These are phyloP conservation scores for Thera britannica DNA, from an alignment of 2,888 invertebrate species.

Conservation along the genomic window DNA sequence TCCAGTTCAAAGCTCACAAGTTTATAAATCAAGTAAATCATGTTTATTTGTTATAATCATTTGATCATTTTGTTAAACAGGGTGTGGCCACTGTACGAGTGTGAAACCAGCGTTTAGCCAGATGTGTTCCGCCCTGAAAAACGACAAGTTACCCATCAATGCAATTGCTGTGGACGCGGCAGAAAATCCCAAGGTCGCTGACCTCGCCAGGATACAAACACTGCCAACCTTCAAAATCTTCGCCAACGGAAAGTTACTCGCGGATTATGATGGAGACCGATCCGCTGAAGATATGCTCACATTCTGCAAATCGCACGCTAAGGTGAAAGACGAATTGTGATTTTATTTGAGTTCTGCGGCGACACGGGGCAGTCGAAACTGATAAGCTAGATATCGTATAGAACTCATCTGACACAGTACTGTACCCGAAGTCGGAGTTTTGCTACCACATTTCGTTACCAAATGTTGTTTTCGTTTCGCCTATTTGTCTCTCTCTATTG, in stretches of 20 bases:
- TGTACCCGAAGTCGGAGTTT: no score
- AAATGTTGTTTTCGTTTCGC: no score
- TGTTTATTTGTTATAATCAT: no score
- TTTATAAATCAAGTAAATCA: no score
- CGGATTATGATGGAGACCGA: slow-evolving; percentile 85
- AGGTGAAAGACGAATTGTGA: slow-evolving; percentile 77
- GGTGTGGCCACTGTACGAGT: slow-evolving; percentile 89
- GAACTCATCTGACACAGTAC: no score
- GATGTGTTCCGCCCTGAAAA: slow-evolving; percentile 79
- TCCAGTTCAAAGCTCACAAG: no score
- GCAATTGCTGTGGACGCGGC: slow-evolving; percentile 88
- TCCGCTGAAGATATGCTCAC: slow-evolving; percentile 81
- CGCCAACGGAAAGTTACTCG: slow-evolving; percentile 76
- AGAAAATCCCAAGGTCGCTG: slow-evolving; percentile 83
- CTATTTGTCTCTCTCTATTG: no score
- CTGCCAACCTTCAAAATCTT: slow-evolving; percentile 89
- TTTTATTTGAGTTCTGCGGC: slow-evolving; percentile 27
- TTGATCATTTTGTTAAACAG: slow-evolving; percentile 61
- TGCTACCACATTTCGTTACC: no score
- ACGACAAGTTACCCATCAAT: slow-evolving; percentile 63
- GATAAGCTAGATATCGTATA: no score
- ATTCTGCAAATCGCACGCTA: slow-evolving; percentile 68
- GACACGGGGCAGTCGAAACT: slow-evolving; percentile 1
- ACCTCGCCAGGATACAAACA: slow-evolving; percentile 85
- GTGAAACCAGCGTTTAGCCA: slow-evolving; percentile 88